Conservation (phyloP, 2,113 vertebrate species). For the Chloropsis cyanopogon region DNA sequence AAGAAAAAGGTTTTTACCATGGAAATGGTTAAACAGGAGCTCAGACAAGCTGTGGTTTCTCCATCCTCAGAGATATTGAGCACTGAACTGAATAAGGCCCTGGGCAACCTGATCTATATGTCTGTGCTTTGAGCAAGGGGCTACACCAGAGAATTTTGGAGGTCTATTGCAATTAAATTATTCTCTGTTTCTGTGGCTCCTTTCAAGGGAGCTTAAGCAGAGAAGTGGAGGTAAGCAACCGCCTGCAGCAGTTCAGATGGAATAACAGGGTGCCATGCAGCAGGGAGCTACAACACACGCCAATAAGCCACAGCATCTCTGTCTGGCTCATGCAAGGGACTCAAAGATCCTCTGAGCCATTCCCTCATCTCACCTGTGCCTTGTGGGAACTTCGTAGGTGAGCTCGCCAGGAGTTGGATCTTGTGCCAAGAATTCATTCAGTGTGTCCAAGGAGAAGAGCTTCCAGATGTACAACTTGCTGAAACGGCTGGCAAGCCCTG, state of each 20-base stretch:
- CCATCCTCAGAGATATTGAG: not conserved
- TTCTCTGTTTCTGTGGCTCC: not conserved
- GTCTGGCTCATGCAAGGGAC: not conserved
- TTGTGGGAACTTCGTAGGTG: slow-evolving; percentile 75
- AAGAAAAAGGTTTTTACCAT: not conserved
- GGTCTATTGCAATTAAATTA: not conserved
- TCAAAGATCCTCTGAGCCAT: not conserved
- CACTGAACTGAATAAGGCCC: not conserved
- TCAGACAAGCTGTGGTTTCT: not conserved
- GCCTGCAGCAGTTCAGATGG: not conserved
- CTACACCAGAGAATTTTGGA: not conserved
- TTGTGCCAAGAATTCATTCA: slow-evolving; percentile 80
- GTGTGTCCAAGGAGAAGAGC: slow-evolving; percentile 83
- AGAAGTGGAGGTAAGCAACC: not conserved
- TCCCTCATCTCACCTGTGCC: slow-evolving; percentile 77
- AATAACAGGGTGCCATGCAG: not conserved
- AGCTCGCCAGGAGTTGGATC: slow-evolving; percentile 77
- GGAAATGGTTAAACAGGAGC: not conserved
- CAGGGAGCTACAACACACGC: not conserved
- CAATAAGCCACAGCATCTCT: too few relatives aligned
- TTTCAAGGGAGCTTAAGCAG: not conserved
- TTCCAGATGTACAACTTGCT: slow-evolving; percentile 81
- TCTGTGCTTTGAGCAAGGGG: not conserved
- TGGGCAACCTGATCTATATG: not conserved
- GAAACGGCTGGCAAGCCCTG: slow-evolving; percentile 73